These are phyloP conservation scores for Rhinogobio ventralis DNA, from an alignment of 2,797 vertebrate genomes.

Conservation along the genomic window DNA sequence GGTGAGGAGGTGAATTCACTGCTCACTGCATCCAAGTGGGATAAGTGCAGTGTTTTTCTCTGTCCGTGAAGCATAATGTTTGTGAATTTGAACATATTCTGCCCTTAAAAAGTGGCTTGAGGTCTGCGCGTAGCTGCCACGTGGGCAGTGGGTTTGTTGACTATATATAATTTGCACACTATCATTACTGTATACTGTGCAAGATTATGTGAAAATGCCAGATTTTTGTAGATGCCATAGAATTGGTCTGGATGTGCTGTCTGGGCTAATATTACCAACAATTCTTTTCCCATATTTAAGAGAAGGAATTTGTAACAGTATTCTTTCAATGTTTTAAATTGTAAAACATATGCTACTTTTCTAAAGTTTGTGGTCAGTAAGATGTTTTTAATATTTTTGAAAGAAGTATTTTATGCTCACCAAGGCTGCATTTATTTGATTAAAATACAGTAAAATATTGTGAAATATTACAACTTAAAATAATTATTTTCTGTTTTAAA, in stretches of 20 bases:
- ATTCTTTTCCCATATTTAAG: neutral
- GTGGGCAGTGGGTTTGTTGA: slow-evolving; percentile 12
- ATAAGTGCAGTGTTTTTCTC: slow-evolving; percentile 39
- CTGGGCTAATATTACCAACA: neutral
- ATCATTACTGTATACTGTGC: neutral
- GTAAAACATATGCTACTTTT: neutral
- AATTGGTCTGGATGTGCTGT: neutral
- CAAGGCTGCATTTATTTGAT: neutral
- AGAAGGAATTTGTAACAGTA: neutral
- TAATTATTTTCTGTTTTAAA: neutral
- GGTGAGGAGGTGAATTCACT: slow-evolving; percentile 43
- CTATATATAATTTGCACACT: neutral
- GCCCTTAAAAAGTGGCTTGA: slow-evolving; percentile 15
- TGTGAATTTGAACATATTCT: slow-evolving; percentile 43
- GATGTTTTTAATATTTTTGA: neutral
- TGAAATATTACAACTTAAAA: neutral
- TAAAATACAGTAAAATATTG: neutral
- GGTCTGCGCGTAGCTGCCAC: slow-evolving; percentile 9
- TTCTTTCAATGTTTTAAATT: neutral
- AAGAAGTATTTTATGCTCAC: neutral
- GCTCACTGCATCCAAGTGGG: slow-evolving; percentile 36
- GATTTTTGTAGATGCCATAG: neutral
- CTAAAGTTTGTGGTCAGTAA: neutral
- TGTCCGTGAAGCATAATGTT: slow-evolving; percentile 35
- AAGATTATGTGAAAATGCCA: neutral